phyloP scores from a whole-genome alignment of 35 echinoderm and acorn worm genomes.

The Patiria miniata region DNA sequence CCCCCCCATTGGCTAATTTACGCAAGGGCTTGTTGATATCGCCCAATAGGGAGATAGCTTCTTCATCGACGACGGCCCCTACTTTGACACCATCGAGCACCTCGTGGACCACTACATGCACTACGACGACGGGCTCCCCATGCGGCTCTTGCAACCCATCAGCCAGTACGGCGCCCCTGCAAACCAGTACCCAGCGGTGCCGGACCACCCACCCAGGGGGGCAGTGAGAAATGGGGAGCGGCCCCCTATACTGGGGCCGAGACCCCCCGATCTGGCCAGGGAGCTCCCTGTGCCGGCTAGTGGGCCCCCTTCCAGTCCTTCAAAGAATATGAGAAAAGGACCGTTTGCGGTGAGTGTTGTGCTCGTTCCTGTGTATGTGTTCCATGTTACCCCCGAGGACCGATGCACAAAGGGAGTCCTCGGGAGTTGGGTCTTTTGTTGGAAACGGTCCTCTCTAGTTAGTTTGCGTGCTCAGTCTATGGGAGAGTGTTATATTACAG shows the following conservation, averaged over 20 bases:
- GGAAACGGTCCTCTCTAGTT: too few species aligned
- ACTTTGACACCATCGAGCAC: constrained; percentile 67
- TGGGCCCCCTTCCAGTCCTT: not conserved
- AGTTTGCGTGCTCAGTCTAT: too few species aligned
- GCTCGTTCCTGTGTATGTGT: too few species aligned
- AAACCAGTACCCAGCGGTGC: not conserved
- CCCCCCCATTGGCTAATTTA: too few species aligned
- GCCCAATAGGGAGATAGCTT: constrained; percentile 29
- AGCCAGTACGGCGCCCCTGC: not conserved
- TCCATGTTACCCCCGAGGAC: too few species aligned
- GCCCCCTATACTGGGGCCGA: constrained; percentile 45
- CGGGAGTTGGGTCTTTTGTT: too few species aligned
- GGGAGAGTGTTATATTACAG: too few species aligned
- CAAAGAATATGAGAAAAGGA: not conserved
- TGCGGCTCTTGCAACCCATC: constrained; percentile 48
- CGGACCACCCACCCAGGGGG: not conserved
- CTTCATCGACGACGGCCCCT: constrained; percentile 74
- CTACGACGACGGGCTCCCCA: constrained; percentile 69
- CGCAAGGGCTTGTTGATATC: not conserved
- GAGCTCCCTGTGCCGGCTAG: not conserved
- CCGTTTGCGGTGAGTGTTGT: not conserved
- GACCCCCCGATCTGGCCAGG: constrained; percentile 47
- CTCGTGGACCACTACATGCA: constrained; percentile 67
- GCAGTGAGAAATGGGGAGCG: not conserved
- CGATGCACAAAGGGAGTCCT: too few species aligned